Evolutionary conservation across 1,140 invertebrate genomes (phyloP), one percentile per base, ranked within the genome.

Genomic region (Anthonomus grandis): DNA sequence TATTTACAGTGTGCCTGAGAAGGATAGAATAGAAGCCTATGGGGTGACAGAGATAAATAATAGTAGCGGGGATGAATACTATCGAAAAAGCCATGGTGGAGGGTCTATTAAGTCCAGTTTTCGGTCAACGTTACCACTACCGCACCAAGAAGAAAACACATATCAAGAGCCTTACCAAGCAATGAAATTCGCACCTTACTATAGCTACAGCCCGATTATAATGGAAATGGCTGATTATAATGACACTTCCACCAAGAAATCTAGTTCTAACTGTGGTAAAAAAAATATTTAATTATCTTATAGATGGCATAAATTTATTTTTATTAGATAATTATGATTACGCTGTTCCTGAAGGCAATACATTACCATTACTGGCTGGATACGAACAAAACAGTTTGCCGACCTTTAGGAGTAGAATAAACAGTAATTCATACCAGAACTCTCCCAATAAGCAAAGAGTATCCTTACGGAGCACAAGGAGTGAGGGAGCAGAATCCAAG

Each of bases 141-240:
- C 79, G 19, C 79, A 81, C 48, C 74, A 75, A 44, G 87, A 87
- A 72, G 79, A 82, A 31, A 85, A 88, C 66, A 86, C 87, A 66
- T 89, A 89, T 73, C 86, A 89, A 67, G 87, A 89, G 72, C 87
- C 87, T 5, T 89, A 87, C 72, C 86, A 89, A 68, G 85, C 85
- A 0, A 75, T 87, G 46, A 85, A 85, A 64, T 87, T 85, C 66
- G 83, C 86, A 1, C 86, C 86, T 1, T 89, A 88, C 69, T 89
- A 88, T 67, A 86, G 84, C 66, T 89, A 89, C 72, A 87, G 86
- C 67, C 85, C 86, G 8, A 84, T 89, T 18, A 79, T 88, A 64
- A 82, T 87, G 76, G 86, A 88, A 71, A 86, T 87, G 83, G 81
- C 85, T 67, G 83, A 86, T 69, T 81, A 83, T 67, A 75, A 80